These are phyloP conservation scores for Gymnoscopelus microlampas DNA, from an alignment of 2,797 vertebrate species.

Conservation along the genomic window DNA sequence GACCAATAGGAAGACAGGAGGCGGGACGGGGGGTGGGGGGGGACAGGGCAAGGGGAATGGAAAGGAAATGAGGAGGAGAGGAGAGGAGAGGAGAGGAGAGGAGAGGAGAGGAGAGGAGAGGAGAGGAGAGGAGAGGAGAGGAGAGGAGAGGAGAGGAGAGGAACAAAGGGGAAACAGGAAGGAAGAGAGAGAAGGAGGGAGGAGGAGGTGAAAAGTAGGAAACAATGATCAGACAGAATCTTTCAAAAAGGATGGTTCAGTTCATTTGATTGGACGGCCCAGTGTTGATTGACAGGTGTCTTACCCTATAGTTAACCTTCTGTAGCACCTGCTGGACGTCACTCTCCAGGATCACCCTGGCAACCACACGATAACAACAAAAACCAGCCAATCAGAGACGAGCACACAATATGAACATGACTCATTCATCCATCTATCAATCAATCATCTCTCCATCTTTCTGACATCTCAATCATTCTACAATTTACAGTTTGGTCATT, in stretches of 20 bases:
- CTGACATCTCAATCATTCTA: too few relatives aligned
- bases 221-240: too few relatives aligned
- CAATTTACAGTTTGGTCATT: too few relatives aligned
- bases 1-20: constrained; percentile 46
- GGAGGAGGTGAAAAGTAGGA: neutral
- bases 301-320: constrained; percentile 93
- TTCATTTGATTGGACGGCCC: neutral
- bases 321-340: constrained; percentile 92
- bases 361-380: constrained; percentile 35
- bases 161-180: neutral
- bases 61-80: neutral
- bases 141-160: too few relatives aligned
- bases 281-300: constrained; percentile 34
- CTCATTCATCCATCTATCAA: neutral
- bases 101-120: too few relatives aligned
- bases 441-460: too few relatives aligned
- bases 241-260: neutral
- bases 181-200: too few relatives aligned
- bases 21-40: constrained; percentile 10
- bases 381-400: constrained; percentile 30
- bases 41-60: neutral
- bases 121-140: too few relatives aligned
- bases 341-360: constrained; percentile 92
- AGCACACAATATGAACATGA: neutral
- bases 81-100: neutral